Conservation (phyloP, 2,113 vertebrate genomes). For the Dipodomys ordii region DNA sequence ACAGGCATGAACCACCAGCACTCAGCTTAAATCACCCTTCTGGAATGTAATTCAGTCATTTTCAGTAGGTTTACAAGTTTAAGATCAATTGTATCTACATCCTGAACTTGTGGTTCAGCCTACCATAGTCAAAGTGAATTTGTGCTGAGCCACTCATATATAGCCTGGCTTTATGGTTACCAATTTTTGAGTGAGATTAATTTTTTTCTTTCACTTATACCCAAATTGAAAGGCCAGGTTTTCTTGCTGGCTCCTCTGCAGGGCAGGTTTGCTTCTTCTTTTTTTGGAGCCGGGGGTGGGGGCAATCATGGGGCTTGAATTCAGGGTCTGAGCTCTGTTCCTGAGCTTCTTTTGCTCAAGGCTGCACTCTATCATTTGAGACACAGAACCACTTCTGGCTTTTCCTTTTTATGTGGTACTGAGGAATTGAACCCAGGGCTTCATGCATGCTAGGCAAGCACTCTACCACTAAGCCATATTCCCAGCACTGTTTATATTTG, state of each 20-base stretch:
- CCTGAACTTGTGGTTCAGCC: neutral
- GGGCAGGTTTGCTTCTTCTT: neutral
- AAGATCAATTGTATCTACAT: neutral
- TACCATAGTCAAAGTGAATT: neutral
- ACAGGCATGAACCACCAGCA: no score
- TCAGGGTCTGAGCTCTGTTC: neutral
- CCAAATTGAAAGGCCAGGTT: neutral
- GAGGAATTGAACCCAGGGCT: no score
- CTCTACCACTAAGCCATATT: no score
- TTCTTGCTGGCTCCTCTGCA: neutral
- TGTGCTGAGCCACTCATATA: neutral
- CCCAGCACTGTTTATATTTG: neutral
- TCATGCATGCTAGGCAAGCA: no score
- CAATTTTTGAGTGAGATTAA: neutral
- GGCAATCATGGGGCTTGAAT: no score
- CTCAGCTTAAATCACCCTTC: neutral
- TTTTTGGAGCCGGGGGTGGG: no score
- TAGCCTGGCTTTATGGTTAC: neutral
- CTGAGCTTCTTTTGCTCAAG: no score
- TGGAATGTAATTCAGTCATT: neutral
- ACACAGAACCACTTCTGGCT: neutral
- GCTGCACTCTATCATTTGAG: no score
- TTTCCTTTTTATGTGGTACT: no score
- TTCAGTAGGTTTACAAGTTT: neutral
- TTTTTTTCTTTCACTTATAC: constrained; percentile 12